Conservation (phyloP, 1,140 invertebrate genomes). For the Octopus bimaculoides region DNA sequence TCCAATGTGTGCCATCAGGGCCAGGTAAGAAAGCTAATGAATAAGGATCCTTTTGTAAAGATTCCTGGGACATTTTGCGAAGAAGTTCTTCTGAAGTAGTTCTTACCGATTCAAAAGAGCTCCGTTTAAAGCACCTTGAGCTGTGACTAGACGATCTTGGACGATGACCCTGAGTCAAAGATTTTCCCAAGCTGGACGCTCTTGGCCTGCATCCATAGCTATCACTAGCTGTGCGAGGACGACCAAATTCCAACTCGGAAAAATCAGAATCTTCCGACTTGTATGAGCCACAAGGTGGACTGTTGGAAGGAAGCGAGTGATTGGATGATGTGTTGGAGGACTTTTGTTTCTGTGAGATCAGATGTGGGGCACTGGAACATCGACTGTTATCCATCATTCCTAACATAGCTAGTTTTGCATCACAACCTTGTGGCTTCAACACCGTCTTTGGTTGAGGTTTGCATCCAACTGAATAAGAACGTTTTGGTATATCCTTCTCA, state of each 20-base stretch:
- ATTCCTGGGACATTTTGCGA: conserved; percentile 29
- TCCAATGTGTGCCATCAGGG: conserved; percentile 21
- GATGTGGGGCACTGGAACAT: conserved; percentile 49
- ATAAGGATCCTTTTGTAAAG: conserved; percentile 31
- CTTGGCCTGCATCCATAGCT: conserved; percentile 46
- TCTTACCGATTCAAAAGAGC: conserved; percentile 35
- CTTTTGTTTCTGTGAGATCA: conserved; percentile 34
- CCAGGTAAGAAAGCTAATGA: conserved; percentile 33
- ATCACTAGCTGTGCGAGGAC: conserved; percentile 51
- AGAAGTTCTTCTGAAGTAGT: conserved; percentile 34
- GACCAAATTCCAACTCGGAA: conserved; percentile 47
- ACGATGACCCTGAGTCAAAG: conserved; percentile 33
- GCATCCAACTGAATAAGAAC: conserved; percentile 86
- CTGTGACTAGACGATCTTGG: conserved; percentile 52
- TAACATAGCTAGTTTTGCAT: conserved; percentile 27
- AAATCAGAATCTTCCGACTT: conserved; percentile 50
- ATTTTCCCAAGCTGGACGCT: conserved; percentile 47
- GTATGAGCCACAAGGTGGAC: conserved; percentile 38
- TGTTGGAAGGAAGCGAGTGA: conserved; percentile 25
- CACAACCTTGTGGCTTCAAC: conserved; percentile 21
- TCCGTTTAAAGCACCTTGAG: conserved; percentile 32
- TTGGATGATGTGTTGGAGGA: conserved; percentile 17
- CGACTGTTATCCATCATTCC: conserved; percentile 36
- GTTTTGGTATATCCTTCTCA: conserved; percentile 49
- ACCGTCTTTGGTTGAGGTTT: conserved; percentile 57